Evolutionary conservation across 2,113 vertebrate species (phyloP).

Genomic region (Bettongia penicillata): DNA sequence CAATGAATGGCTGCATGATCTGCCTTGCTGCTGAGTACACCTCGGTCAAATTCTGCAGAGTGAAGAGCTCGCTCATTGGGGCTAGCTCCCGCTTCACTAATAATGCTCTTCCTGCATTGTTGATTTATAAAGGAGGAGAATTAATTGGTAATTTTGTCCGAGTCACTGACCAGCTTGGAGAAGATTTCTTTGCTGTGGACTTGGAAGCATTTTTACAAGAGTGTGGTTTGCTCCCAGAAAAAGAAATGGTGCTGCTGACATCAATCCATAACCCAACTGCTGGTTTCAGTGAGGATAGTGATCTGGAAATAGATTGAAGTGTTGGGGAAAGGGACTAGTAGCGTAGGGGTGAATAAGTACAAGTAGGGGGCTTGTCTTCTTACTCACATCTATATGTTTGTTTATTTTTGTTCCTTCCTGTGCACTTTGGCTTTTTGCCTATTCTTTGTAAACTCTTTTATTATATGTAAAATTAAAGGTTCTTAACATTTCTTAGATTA

Average conservation of each 20-base stretch:
- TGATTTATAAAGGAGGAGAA: constrained; percentile 95
- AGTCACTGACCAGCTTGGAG: constrained; percentile 96
- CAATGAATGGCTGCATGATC: constrained; percentile 94
- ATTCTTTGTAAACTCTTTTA: constrained; percentile 55
- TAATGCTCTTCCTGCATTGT: constrained; percentile 93
- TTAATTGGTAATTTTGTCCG: constrained; percentile 98
- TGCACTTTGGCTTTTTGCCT: constrained; percentile 66
- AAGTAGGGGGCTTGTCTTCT: constrained; percentile 1
- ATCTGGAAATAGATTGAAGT: constrained; percentile 95
- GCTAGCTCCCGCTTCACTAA: constrained; percentile 93
- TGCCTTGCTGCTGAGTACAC: constrained; percentile 96
- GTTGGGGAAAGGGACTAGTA: background rate
- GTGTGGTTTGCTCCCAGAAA: constrained; percentile 95
- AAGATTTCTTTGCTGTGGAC: constrained; percentile 98
- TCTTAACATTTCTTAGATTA: constrained; percentile 66
- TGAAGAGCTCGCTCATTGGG: constrained; percentile 93
- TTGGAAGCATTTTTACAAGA: constrained; percentile 96
- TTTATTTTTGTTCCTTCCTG: constrained; percentile 57
- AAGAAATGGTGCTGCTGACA: constrained; percentile 84
- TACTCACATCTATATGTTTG: background rate
- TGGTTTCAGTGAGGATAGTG: constrained; percentile 93
- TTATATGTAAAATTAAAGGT: constrained; percentile 52
- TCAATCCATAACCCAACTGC: constrained; percentile 87
- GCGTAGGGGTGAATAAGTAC: constrained; percentile 48
- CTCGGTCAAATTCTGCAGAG: constrained; percentile 93